Evolutionary conservation across 2,797 vertebrate genomes (phyloP), one percentile per base, ranked within the genome.

Genomic region (Sebastes iracundus): DNA sequence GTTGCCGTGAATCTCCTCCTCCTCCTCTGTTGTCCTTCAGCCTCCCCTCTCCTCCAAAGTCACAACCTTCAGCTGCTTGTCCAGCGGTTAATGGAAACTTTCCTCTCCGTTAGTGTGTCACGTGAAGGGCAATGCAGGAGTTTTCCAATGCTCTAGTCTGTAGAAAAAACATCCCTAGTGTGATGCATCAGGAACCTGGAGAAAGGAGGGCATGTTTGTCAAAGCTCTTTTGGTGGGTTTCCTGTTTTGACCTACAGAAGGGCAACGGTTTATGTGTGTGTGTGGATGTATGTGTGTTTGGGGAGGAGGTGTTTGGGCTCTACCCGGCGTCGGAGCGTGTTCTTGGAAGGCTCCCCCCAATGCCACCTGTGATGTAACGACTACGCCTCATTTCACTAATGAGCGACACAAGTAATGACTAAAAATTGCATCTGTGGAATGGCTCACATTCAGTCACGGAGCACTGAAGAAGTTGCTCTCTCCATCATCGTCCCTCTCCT

Each of bases 21-120:
- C 75, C 73, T 53, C 75, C 73, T 53, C 67, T 25, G 27, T 58
- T 16, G 60, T 75, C 73, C 77, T 84, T 66, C 73, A 72, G 66
- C 53, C 53, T 25, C 33, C 35, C 38, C 33, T 58, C 59, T 65
- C 63, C 25, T 16, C 53, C 23, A n/a, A 77, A 76, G 73, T 82
- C 77, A 74, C 72, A 80, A 79, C 77, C 79, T 79, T 72, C 79
- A 85, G 83, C 61, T 77, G 78, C 71, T 61, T 62, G 75, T 75
- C 73, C 71, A 58, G 16, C 16, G 4, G 79, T 82, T 83, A 79
- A 88, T 87, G 89, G 86, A 93, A 93, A 93, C 83, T 88, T 84
- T 87, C 78, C 84, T 87, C 35, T 77, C 64, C 80, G 77, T 80
- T 83, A 60, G 82, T 42, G 77, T 91, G 83, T 91, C 83, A 87